A percentile compares a stretch with the other conserved stretches of the same genome.
phyloP scores from a whole-genome alignment of 53 echinoderm and acorn worm species.

The Apostichopus leukothele region DNA sequence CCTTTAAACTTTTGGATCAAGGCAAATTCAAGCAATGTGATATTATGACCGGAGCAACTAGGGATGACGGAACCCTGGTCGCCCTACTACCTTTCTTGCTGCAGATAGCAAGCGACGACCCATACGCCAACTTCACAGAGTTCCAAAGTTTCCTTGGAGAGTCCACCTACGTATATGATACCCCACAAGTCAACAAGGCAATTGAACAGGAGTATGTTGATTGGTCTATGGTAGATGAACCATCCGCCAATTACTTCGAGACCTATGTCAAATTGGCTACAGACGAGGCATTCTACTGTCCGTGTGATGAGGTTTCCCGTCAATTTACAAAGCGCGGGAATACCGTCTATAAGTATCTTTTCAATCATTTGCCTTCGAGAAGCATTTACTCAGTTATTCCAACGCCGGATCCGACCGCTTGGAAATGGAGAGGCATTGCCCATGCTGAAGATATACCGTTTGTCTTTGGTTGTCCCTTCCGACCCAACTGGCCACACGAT shows the following conservation, averaged over 20 bases:
- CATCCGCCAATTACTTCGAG: conserved; percentile 58
- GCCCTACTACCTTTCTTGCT: conserved; percentile 42
- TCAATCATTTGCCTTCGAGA: conserved; percentile 61
- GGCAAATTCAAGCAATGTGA: conserved; percentile 61
- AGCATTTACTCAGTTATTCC: conserved; percentile 38
- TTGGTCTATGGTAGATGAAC: conserved; percentile 60
- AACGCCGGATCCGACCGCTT: background rate
- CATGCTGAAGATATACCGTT: conserved; percentile 69
- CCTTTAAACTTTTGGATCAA: conserved; percentile 39
- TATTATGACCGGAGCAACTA: conserved; percentile 53
- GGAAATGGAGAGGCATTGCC: conserved; percentile 44
- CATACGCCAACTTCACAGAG: conserved; percentile 16
- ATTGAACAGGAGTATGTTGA: conserved; percentile 64
- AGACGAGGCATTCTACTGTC: conserved; percentile 62
- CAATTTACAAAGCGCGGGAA: conserved; percentile 26
- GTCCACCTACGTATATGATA: conserved; percentile 41
- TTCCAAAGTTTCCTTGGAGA: conserved; percentile 39
- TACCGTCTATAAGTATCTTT: conserved; percentile 50
- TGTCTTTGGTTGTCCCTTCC: conserved; percentile 59
- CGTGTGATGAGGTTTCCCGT: conserved; percentile 52
- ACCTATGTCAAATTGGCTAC: conserved; percentile 47
- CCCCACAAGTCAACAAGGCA: conserved; percentile 50
- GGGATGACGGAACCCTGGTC: conserved; percentile 62
- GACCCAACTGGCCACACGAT: background rate
- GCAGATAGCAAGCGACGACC: conserved; percentile 21